Evolutionary conservation across 2,797 vertebrate species (phyloP).

Genomic region (Sarcophilus harrisii): DNA sequence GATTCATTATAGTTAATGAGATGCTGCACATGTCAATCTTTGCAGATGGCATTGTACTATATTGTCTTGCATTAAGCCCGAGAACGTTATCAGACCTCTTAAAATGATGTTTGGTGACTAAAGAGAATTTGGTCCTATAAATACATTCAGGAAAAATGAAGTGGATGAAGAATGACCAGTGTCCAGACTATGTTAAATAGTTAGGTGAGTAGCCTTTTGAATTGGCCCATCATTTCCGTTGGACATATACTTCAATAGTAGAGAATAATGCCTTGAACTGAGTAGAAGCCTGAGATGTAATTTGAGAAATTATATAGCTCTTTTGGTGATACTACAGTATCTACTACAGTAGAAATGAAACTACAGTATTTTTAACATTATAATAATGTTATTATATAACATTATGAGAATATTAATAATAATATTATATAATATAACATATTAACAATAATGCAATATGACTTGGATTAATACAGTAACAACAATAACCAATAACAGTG

Average conservation of each 20-base stretch:
- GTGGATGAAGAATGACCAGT: neutral
- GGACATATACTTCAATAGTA: neutral
- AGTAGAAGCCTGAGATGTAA: neutral
- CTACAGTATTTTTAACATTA: neutral
- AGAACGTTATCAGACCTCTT: neutral
- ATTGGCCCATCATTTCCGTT: neutral
- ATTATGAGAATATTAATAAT: no score
- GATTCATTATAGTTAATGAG: neutral
- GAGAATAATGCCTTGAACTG: neutral
- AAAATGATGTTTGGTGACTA: neutral
- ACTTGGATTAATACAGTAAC: neutral
- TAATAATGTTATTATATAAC: no score
- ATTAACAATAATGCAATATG: neutral
- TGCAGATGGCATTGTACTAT: neutral
- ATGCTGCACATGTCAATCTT: neutral
- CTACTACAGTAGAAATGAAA: no score
- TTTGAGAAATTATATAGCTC: neutral
- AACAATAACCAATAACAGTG: neutral
- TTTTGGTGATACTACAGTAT: neutral
- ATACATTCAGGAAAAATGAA: neutral
- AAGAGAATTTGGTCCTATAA: neutral
- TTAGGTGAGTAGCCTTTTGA: neutral
- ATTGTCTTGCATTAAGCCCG: neutral
- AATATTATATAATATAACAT: neutral
- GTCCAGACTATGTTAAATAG: neutral